phyloP scores from a whole-genome alignment of 2,888 invertebrate species.

The Nebria salina region DNA sequence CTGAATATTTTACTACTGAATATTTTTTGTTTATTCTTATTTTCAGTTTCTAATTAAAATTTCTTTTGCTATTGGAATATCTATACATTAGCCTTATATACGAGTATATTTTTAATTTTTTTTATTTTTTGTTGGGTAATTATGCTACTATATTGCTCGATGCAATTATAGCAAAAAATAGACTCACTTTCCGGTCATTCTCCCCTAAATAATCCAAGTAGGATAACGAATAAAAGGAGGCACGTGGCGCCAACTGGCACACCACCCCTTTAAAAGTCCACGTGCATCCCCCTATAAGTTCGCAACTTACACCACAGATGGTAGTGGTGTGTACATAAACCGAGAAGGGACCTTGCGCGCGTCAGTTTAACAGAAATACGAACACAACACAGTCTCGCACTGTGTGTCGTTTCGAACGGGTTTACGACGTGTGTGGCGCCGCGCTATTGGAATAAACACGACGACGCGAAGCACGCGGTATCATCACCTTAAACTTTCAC shows the following conservation, averaged over 20 bases:
- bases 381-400: constrained; percentile 33
- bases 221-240: constrained; percentile 2
- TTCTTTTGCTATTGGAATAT: too few species aligned
- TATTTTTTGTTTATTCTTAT: too few species aligned
- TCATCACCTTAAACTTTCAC: constrained; percentile 17
- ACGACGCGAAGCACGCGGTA: constrained; percentile 6
- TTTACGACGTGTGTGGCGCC: constrained; percentile 11
- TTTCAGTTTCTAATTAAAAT: too few species aligned
- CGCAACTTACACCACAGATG: constrained; percentile 15
- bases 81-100: too few species aligned
- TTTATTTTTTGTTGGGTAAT: too few species aligned
- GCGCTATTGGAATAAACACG: constrained; percentile 15
- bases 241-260: constrained; percentile 30
- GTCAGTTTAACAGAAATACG: constrained; percentile 14
- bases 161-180: background rate
- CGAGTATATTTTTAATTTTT: too few species aligned
- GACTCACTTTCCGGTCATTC: background rate
- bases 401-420: constrained; percentile 18
- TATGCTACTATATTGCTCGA: too few species aligned
- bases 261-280: constrained; percentile 16
- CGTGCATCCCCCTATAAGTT: constrained; percentile 15
- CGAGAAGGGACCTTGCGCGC: constrained; percentile 19
- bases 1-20: too few species aligned
- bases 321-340: background rate
- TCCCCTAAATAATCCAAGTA: background rate